Conservation (phyloP, 2,797 vertebrate species). For the Cirrhinus mrigala region DNA sequence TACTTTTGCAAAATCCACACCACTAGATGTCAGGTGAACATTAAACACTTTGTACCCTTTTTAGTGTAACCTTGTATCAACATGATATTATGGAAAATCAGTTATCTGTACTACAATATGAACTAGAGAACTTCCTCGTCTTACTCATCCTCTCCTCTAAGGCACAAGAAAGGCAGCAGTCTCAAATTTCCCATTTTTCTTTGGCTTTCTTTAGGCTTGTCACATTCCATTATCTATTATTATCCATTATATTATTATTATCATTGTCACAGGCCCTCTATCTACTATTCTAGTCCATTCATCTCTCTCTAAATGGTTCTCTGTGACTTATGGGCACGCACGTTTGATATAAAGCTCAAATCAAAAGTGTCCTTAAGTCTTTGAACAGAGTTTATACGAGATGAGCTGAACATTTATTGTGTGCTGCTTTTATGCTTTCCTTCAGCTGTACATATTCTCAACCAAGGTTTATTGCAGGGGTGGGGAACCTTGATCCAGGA, state of each 20-base stretch:
- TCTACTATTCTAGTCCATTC: neutral
- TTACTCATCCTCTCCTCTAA: neutral
- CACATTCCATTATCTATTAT: conserved; percentile 20
- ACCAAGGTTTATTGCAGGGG: neutral
- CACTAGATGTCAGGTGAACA: neutral
- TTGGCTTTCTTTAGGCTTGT: neutral
- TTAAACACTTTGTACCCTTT: neutral
- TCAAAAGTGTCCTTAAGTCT: neutral
- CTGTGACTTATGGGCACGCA: neutral
- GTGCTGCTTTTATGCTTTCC: neutral
- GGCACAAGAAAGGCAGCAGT: neutral
- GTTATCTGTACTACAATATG: neutral
- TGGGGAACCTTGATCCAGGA: too few relatives aligned
- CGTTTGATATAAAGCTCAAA: neutral
- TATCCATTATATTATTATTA: neutral
- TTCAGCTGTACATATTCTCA: neutral
- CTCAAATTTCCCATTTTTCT: neutral
- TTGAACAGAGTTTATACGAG: neutral
- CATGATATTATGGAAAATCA: neutral
- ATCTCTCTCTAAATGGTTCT: neutral
- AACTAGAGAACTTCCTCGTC: neutral
- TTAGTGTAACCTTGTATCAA: neutral
- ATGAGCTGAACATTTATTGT: neutral
- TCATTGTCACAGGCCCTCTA: neutral
- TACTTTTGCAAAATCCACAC: too few relatives aligned